These are phyloP conservation scores for Drosophila yakuba DNA, from an alignment of 1,140 invertebrate species.

Conservation along the genomic window DNA sequence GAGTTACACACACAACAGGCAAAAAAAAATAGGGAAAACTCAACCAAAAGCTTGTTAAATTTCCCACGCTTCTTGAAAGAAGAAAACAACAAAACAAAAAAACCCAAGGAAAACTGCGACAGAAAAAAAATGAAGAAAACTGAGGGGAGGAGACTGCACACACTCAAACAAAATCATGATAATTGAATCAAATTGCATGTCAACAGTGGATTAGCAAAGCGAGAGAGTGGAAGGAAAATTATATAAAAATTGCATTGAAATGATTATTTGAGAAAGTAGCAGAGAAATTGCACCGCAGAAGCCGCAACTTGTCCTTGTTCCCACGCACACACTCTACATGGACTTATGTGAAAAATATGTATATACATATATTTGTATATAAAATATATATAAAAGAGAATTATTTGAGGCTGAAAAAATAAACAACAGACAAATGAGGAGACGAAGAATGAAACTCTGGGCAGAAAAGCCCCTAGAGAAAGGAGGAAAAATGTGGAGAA, in stretches of 20 bases:
- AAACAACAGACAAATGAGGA: slow-evolving; percentile 30
- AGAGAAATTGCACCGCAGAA: slow-evolving; percentile 18
- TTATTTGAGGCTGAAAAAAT: slow-evolving; percentile 29
- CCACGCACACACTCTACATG: slow-evolving; percentile 26
- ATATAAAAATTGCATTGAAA: slow-evolving; percentile 67
- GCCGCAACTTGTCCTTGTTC: slow-evolving; percentile 51
- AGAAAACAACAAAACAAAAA: slow-evolving; percentile 18
- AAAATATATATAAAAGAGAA: slow-evolving; percentile 12
- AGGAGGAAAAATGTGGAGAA: not conserved
- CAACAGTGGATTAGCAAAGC: slow-evolving; percentile 66
- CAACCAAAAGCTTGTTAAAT: slow-evolving; percentile 56
- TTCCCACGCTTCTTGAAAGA: slow-evolving; percentile 66
- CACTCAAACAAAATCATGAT: slow-evolving; percentile 68
- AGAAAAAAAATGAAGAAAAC: slow-evolving; percentile 4
- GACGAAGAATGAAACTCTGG: not conserved
- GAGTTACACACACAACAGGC: slow-evolving; percentile 35
- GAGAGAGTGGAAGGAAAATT: slow-evolving; percentile 24
- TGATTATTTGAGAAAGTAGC: slow-evolving; percentile 59
- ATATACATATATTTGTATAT: not conserved
- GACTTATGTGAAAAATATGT: not conserved
- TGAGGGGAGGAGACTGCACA: slow-evolving; percentile 14
- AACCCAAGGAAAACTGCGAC: slow-evolving; percentile 3
- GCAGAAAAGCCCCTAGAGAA: slow-evolving; percentile 9
- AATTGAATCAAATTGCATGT: slow-evolving; percentile 81
- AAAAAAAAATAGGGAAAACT: slow-evolving; percentile 3